Base-by-base conservation (phyloP, 2,888 invertebrate species). In the Germaria angustata region DNA sequence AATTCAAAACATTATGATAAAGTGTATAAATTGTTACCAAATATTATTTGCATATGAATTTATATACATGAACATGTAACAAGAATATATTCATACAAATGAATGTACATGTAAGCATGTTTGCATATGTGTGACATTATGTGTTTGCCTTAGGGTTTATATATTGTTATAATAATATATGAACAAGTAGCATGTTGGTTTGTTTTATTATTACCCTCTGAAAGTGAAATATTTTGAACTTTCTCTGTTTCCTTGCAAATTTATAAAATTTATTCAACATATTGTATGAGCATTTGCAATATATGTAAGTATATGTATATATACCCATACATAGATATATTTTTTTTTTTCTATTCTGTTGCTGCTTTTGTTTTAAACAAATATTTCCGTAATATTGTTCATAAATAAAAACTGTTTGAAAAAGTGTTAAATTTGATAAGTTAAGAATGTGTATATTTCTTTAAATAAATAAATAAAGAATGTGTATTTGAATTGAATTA, bases 141-240 rank as follows among this genome's bases (percentile, higher is more conserved):
- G 13, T 20, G 28, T 36, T 6, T 41, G 2, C n/a, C 13, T 41
- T 2, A 41, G 1, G 2, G n/a, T n/a, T 41, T 41, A 28, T 44
- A 11, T 44, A 28, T 34, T 34, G 15, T 55, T 76, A 24, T 59
- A 51, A 65, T 32, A 71, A 39, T 22, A 71, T 7, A 57, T 44
- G 55, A 63, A 71, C 63, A 65, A 57, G 24, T 46, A 61, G 13
- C 36, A 39, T 55, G 44, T 73, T 66, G 72, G 65, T 65, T 65
- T 72, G 49, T 68, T 80, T 81, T 32, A 39, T 55, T 68, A 72
- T 77, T 77, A 81, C 81, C 76, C 81, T 77, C 77, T 61, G 77
- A 72, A 22, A 46, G n/a, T 34, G 61, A 49, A 36, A 41, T 51
- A 71, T 36, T 71, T 66, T 71, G 2, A 39, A 55, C 9, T 61